Evolutionary conservation across 2,113 vertebrate genomes (phyloP).

Genomic region (Lycaon pictus): DNA sequence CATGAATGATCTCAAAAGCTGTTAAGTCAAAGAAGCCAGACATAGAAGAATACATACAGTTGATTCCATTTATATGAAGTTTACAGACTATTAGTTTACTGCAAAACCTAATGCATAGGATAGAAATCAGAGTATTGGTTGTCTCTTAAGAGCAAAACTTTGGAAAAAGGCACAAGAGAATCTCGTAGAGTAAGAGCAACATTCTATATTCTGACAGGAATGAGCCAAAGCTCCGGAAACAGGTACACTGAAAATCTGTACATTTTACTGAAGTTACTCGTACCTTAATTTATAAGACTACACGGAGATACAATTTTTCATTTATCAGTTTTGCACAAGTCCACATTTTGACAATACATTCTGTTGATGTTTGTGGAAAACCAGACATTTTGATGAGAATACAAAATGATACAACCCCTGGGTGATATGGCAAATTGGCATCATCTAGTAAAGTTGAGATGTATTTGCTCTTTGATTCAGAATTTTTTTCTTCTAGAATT

Average conservation of each 20-base stretch:
- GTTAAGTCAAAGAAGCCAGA: background rate
- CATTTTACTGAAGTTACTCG: background rate
- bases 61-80: background rate
- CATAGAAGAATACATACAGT: background rate
- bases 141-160: background rate
- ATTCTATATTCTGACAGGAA: background rate
- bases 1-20: background rate
- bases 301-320: background rate
- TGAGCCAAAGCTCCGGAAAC: background rate
- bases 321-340: background rate
- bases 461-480: constrained; percentile 46
- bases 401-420: background rate
- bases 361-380: background rate
- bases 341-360: background rate
- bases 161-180: background rate
- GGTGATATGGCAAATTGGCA: background rate
- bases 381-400: background rate
- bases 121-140: background rate
- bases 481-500: constrained; percentile 36
- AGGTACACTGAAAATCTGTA: background rate
- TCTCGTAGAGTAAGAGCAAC: background rate
- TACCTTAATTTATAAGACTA: background rate
- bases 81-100: background rate
- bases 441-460: constrained; percentile 19
- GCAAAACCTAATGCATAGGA: background rate